These are phyloP conservation scores for Hydrotaea diabolus DNA, from an alignment of 2,888 invertebrate species.

Conservation along the genomic window DNA sequence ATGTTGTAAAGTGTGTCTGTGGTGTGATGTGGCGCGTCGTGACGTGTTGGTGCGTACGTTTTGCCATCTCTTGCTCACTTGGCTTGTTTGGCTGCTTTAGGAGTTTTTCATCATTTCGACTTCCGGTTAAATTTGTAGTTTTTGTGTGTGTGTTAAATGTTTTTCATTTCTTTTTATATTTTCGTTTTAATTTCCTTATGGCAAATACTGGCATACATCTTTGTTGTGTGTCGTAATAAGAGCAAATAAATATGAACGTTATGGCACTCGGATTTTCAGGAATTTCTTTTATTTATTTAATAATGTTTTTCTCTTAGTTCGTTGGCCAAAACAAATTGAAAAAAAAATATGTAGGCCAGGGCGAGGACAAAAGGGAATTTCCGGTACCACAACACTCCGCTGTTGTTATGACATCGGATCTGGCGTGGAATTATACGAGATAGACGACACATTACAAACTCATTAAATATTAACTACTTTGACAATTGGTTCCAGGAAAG, in stretches of 20 bases:
- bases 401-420: background rate
- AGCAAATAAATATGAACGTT: constrained; percentile 10
- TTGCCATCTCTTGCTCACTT: constrained; percentile 16
- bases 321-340: background rate
- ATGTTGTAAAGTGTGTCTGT: constrained; percentile 11
- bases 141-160: background rate
- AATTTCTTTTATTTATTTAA: constrained; percentile 15
- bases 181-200: constrained; percentile 22
- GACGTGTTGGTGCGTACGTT: constrained; percentile 27
- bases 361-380: background rate
- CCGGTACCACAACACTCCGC: background rate
- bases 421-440: too few species aligned
- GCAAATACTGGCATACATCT: background rate
- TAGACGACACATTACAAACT: background rate
- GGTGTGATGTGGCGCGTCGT: background rate
- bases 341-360: constrained; percentile 14
- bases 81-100: background rate
- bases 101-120: constrained; percentile 26
- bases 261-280: background rate
- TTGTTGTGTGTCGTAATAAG: constrained; percentile 1
- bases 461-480: background rate
- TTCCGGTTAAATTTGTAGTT: constrained; percentile 22
- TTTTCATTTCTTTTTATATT: background rate
- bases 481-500: too few species aligned
- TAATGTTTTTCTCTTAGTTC: too few species aligned